Evolutionary conservation across 2,888 invertebrate genomes (phyloP).

Genomic region (Eulithis prunata): DNA sequence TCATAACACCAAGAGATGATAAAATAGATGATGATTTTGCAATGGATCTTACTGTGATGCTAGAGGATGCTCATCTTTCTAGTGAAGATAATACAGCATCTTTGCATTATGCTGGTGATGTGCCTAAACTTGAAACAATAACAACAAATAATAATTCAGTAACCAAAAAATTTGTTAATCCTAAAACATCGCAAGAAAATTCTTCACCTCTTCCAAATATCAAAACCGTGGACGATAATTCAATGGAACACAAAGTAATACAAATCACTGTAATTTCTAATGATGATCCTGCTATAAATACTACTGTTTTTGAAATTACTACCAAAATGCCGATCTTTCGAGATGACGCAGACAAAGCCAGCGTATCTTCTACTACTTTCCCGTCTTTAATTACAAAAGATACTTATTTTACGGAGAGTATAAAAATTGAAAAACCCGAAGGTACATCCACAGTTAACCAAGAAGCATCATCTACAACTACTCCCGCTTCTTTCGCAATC

Average conservation of each 20-base stretch:
- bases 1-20: conserved; percentile 37
- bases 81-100: conserved; percentile 43
- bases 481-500: conserved; percentile 8
- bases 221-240: conserved; percentile 33
- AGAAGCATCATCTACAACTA: conserved; percentile 15
- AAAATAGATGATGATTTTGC: conserved; percentile 56
- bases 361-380: conserved; percentile 28
- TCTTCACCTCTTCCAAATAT: conserved; percentile 21
- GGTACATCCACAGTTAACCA: conserved; percentile 33
- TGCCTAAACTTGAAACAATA: conserved; percentile 51
- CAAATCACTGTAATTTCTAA: conserved; percentile 61
- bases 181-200: conserved; percentile 14
- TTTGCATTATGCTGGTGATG: conserved; percentile 49
- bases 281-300: conserved; percentile 47
- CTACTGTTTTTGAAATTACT: conserved; percentile 60
- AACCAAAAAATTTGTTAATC: conserved; percentile 7
- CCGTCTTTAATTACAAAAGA: conserved; percentile 24
- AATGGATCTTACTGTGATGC: conserved; percentile 69
- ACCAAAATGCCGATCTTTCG: conserved; percentile 61
- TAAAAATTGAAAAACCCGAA: conserved; percentile 25
- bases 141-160: conserved; percentile 31
- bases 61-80: conserved; percentile 58
- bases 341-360: conserved; percentile 40
- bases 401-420: conserved; percentile 24
- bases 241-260: conserved; percentile 54